Conservation (phyloP, 2,888 invertebrate genomes). For the Himalopsyche kuldschensis region DNA sequence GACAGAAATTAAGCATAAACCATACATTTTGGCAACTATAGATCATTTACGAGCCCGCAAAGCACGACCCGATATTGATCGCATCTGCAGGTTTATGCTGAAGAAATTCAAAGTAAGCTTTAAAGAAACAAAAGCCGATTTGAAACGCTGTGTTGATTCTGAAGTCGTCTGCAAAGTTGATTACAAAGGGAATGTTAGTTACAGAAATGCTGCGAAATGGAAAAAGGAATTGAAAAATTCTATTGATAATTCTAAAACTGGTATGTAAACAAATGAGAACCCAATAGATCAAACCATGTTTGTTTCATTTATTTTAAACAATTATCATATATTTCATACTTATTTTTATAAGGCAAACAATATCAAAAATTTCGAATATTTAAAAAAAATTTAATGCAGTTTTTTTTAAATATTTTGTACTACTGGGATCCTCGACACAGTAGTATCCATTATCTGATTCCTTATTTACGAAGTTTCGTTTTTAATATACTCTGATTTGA, state of each 20-base stretch:
- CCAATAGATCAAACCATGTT: neutral
- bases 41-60: slow-evolving; percentile 82
- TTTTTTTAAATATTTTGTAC: no score
- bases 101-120: slow-evolving; percentile 72
- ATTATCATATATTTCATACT: neutral
- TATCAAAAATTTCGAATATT: no score
- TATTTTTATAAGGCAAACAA: slow-evolving; percentile 3
- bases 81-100: slow-evolving; percentile 80
- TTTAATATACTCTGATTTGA: no score
- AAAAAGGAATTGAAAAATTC: slow-evolving; percentile 47
- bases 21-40: slow-evolving; percentile 80
- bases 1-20: slow-evolving; percentile 68
- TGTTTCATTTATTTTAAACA: neutral
- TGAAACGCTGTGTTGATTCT: slow-evolving; percentile 73
- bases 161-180: slow-evolving; percentile 80
- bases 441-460: no score
- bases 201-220: slow-evolving; percentile 79
- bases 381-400: no score
- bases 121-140: slow-evolving; percentile 69
- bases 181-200: slow-evolving; percentile 84
- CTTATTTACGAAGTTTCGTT: no score
- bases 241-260: neutral
- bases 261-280: neutral
- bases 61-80: slow-evolving; percentile 80
- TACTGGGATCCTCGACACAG: no score